Evolutionary conservation across 2,797 vertebrate genomes (phyloP).

Genomic region (Hyperoplus lanceolatus): DNA sequence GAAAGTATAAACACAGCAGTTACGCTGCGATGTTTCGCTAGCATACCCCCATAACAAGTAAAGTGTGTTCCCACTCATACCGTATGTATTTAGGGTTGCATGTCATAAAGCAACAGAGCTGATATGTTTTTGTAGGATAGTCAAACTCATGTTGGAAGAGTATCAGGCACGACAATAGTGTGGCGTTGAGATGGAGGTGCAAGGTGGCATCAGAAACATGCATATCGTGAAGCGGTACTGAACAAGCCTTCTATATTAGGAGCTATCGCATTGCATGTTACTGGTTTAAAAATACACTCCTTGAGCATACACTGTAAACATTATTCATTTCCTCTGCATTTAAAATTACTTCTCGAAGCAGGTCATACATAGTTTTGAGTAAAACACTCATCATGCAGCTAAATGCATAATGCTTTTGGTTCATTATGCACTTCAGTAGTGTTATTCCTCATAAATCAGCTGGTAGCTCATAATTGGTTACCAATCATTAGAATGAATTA

Average conservation of each 20-base stretch:
- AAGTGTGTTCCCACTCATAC: conserved; percentile 37
- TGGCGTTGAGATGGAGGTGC: conserved; percentile 69
- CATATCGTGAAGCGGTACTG: conserved; percentile 58
- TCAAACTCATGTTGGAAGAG: conserved; percentile 54
- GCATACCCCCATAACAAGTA: conserved; percentile 55
- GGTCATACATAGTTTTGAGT: neutral
- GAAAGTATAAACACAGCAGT: conserved; percentile 67
- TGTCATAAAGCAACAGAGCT: conserved; percentile 69
- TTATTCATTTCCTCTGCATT: conserved; percentile 20
- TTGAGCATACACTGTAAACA: conserved; percentile 63
- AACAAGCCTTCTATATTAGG: conserved; percentile 67
- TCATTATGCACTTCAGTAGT: neutral
- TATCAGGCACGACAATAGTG: conserved; percentile 66
- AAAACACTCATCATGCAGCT: neutral
- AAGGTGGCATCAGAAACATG: conserved; percentile 71
- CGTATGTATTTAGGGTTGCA: conserved; percentile 61
- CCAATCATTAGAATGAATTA: neutral
- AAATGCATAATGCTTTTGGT: neutral
- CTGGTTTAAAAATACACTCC: conserved; percentile 26
- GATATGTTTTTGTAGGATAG: conserved; percentile 60
- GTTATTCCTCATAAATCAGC: neutral
- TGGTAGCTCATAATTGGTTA: neutral
- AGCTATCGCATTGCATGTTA: conserved; percentile 50
- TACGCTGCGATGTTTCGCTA: conserved; percentile 68
- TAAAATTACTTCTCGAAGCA: neutral